phyloP scores from a whole-genome alignment of 2,113 vertebrate genomes.

The Sciurus niger region DNA sequence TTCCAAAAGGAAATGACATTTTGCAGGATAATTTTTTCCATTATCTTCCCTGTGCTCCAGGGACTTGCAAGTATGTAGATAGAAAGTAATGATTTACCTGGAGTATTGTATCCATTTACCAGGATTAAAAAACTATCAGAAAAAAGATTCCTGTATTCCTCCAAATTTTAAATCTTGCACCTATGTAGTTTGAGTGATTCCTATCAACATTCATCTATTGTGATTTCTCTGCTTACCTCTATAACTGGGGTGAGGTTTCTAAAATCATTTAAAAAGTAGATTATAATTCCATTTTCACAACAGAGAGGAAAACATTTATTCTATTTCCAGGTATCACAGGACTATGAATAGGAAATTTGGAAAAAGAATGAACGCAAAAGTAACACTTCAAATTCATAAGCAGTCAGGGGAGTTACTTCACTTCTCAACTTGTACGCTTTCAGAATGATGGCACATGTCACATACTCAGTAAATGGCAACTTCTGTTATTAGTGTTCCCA shows the following conservation, averaged over 20 bases:
- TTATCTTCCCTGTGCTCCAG: neutral
- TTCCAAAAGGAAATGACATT: conserved; percentile 6
- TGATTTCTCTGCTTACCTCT: neutral
- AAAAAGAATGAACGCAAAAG: neutral
- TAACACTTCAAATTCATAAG: neutral
- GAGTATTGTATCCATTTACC: neutral
- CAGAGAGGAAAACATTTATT: neutral
- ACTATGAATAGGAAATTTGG: neutral
- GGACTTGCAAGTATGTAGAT: neutral
- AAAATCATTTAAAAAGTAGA: neutral
- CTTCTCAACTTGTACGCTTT: neutral
- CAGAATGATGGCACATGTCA: neutral
- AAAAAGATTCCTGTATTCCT: neutral
- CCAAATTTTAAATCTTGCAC: neutral
- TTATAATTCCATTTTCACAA: neutral
- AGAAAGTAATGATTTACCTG: neutral
- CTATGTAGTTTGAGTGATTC: neutral
- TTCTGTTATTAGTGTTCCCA: neutral
- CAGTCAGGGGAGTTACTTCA: neutral
- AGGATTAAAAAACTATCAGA: neutral
- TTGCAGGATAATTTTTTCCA: neutral
- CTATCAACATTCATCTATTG: neutral
- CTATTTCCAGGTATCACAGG: neutral
- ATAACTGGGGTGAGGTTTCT: neutral
- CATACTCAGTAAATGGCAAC: neutral